phyloP scores from a whole-genome alignment of 1,140 invertebrate species.

The Heliconius hewitsoni region DNA sequence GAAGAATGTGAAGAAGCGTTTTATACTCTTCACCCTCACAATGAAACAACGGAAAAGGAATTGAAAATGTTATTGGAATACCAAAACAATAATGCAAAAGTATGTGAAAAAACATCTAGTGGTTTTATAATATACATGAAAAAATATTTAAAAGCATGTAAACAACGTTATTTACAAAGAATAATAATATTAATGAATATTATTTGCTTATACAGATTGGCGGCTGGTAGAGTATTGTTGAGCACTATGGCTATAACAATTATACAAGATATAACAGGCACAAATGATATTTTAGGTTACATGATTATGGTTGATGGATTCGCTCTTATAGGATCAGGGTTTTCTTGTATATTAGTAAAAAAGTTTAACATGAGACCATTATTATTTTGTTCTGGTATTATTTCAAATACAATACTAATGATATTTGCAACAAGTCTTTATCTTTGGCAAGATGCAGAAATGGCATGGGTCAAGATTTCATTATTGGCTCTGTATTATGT shows the following conservation, averaged over 20 bases:
- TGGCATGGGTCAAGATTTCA: conserved; percentile 29
- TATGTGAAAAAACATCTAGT: not conserved
- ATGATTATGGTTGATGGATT: conserved; percentile 38
- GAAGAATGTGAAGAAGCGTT: conserved; percentile 38
- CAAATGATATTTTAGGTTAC: conserved; percentile 29
- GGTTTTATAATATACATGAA: not conserved
- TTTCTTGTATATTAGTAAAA: conserved; percentile 30
- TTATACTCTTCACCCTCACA: conserved; percentile 11
- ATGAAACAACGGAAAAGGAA: conserved; percentile 31
- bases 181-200: conserved; percentile 18
- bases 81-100: not conserved
- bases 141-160: conserved; percentile 23
- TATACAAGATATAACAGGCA: conserved; percentile 40
- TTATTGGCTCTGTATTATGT: conserved; percentile 39
- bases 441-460: conserved; percentile 20
- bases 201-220: conserved; percentile 32
- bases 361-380: conserved; percentile 38
- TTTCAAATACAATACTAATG: conserved; percentile 28
- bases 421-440: conserved; percentile 35
- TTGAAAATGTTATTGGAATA: conserved; percentile 12
- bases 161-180: conserved; percentile 37
- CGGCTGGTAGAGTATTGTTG: conserved; percentile 33
- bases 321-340: conserved; percentile 28
- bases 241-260: conserved; percentile 40
- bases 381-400: conserved; percentile 35